Evolutionary conservation across 1,140 invertebrate species (phyloP).

Genomic region (Helicoverpa zea): DNA sequence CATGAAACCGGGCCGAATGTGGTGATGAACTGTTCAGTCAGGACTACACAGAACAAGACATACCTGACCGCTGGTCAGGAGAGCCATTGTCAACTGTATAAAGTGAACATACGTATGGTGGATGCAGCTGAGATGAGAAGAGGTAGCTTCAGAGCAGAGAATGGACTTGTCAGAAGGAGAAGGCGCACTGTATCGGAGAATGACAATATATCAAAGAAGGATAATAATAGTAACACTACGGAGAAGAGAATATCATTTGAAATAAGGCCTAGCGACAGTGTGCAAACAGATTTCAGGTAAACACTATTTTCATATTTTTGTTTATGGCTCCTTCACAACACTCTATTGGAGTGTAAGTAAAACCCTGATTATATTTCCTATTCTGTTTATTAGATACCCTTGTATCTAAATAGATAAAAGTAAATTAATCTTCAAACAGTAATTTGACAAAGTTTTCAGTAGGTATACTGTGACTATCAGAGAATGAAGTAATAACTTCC

Average conservation of each 20-base stretch:
- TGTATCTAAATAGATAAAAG: no score
- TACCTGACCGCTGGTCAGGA: constrained; percentile 96
- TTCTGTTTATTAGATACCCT: no score
- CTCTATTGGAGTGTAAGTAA: no score
- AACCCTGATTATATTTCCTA: no score
- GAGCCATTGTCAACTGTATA: constrained; percentile 96
- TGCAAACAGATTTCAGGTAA: constrained; percentile 94
- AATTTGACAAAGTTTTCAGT: no score
- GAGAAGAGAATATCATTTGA: constrained; percentile 90
- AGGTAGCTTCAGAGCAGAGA: constrained; percentile 84
- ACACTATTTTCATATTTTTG: constrained; percentile 38
- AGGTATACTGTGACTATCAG: no score
- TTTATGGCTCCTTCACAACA: no score
- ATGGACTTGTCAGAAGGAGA: constrained; percentile 80
- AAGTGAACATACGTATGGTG: constrained; percentile 91
- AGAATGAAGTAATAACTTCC: no score
- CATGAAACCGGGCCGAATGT: constrained; percentile 96
- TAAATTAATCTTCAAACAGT: no score
- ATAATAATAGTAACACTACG: constrained; percentile 79
- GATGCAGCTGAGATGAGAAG: constrained; percentile 82
- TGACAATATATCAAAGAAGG: constrained; percentile 82
- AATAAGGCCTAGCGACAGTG: constrained; percentile 91
- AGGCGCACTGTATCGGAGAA: constrained; percentile 80
- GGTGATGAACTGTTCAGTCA: constrained; percentile 95
- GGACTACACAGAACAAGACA: constrained; percentile 87